Evolutionary conservation across 2,888 invertebrate genomes (phyloP), one percentile per base, ranked within the genome.

Genomic region (Prostheceraeus crozeri): DNA sequence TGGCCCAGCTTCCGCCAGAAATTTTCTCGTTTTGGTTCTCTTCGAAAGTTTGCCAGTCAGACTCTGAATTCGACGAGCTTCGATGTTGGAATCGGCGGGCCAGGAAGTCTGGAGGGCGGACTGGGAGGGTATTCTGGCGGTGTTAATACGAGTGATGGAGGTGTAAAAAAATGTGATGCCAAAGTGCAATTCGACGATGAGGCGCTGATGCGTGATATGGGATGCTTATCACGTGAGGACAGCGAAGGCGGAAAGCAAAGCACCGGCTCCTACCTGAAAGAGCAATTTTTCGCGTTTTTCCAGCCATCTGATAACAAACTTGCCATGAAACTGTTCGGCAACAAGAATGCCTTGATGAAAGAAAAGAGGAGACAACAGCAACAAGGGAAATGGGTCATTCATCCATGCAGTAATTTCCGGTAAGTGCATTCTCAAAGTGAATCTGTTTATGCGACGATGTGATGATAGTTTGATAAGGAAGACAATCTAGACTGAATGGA

Each of bases 341-440:
- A 90, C 78, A 91, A 91, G 81, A 94, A 94, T 82, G 93, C 94
- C 65, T 83, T 94, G 71, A 89, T 93, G 86, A 94, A 94, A 81
- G 94, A 96, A 82, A 83, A 93, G 77, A 89, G 91, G 80, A 82
- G 94, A 76, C 94, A 94, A 82, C 91, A 93, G 80, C 88, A 90
- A 74, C 89, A 91, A 67, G 93, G 93, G 68, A 91, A 93, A 79
- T 94, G 93, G 93, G 91, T 96, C 77, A 94, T 94, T 79, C 94
- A 96, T 84, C 94, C 94, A 67, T 94, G 94, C 83, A 90, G 90
- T 82, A 93, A 90, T 83, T 96, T 96, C 84, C 87, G 94, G 94
- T 94, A 73, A 81, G 83, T 63, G 4, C n/a, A n/a, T n/a, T n/a
- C n/a, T n/a, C n/a, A n/a, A n/a, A n/a, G n/a, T n/a, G n/a, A n/a